These are phyloP conservation scores for Patagioenas fasciata DNA, from an alignment of 2,113 vertebrate genomes.

Conservation along the genomic window DNA sequence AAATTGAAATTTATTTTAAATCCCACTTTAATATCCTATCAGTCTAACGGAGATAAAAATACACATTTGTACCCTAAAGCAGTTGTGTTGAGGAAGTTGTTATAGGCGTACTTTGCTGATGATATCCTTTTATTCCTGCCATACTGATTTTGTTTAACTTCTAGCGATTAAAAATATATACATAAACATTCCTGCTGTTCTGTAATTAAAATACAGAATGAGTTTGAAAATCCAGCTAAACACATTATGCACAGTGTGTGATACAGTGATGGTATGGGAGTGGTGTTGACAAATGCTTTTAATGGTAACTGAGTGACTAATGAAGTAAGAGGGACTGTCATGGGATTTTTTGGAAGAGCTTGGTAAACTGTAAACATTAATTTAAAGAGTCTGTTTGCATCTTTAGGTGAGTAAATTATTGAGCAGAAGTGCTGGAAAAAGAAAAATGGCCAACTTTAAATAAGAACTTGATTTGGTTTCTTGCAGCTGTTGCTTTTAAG, in stretches of 20 bases:
- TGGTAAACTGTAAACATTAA: not conserved
- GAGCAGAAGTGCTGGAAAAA: not conserved
- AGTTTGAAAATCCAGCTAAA: not conserved
- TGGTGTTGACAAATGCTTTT: not conserved
- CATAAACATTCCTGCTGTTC: not conserved
- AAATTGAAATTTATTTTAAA: not conserved
- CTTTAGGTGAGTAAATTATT: not conserved
- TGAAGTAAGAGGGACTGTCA: not conserved
- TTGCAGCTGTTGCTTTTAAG: constrained; percentile 97
- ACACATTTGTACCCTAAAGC: not conserved
- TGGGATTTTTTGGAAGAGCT: not conserved
- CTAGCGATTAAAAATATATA: not conserved
- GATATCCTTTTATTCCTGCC: not conserved
- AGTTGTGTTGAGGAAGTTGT: not conserved
- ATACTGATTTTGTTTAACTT: not conserved
- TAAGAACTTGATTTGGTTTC: constrained; percentile 6
- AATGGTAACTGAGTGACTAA: not conserved
- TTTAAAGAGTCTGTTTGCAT: not conserved
- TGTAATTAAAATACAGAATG: not conserved
- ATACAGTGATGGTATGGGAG: not conserved
- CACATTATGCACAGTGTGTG: not conserved
- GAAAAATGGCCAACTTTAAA: not conserved
- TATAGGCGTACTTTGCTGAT: not conserved
- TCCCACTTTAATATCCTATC: not conserved
- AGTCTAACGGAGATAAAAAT: not conserved